A percentile compares a stretch with the other conserved stretches of the same genome.
Conservation (phyloP, 2,888 invertebrate genomes). For the Xestia c-nigrum region DNA sequence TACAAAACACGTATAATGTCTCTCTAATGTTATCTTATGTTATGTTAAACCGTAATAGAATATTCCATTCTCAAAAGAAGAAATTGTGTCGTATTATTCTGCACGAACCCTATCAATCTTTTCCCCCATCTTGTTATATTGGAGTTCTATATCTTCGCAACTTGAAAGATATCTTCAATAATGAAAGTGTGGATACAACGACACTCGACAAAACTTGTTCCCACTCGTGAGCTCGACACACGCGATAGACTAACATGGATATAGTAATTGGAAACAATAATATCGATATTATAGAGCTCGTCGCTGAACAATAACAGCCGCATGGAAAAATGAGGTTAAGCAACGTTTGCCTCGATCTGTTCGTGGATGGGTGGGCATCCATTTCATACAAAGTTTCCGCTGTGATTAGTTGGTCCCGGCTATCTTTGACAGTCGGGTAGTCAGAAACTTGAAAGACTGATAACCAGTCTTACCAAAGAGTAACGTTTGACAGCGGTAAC, state of each 20-base stretch:
- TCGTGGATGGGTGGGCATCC: background rate
- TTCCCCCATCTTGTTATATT: constrained; percentile 47
- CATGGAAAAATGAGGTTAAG: background rate
- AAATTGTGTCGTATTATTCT: constrained; percentile 43
- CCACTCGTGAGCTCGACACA: constrained; percentile 31
- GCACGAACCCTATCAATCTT: constrained; percentile 47
- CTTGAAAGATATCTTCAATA: constrained; percentile 51
- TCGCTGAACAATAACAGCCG: background rate
- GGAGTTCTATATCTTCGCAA: constrained; percentile 45
- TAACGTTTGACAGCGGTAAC: background rate
- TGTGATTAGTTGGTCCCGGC: background rate
- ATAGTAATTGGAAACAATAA: constrained; percentile 42
- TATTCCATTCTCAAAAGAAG: constrained; percentile 31
- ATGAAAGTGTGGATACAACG: constrained; percentile 54
- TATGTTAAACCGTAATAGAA: constrained; percentile 2
- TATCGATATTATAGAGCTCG: constrained; percentile 30
- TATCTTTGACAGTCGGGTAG: background rate
- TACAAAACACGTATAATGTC: constrained; percentile 4
- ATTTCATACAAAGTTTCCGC: background rate
- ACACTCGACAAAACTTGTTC: constrained; percentile 58
- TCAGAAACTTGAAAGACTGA: background rate
- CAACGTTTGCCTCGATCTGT: background rate
- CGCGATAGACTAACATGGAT: constrained; percentile 35
- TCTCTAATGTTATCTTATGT: background rate
- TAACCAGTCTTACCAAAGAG: background rate